Evolutionary conservation across 2,888 invertebrate genomes (phyloP), one percentile per base, ranked within the genome.

Genomic region (Dusona sp.): DNA sequence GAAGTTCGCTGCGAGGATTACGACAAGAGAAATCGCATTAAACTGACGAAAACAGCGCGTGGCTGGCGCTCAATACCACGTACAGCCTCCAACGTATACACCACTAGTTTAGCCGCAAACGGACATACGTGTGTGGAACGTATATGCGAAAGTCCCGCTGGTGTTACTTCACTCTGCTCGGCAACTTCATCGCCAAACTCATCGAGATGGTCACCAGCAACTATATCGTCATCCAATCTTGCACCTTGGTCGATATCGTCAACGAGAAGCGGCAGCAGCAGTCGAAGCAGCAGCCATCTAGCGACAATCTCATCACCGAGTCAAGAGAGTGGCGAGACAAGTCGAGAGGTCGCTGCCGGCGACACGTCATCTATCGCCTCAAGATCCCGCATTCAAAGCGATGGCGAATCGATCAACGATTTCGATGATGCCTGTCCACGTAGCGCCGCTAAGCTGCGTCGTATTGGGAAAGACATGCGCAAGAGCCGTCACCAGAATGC

Each of bases 1-100:
- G 97, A 97, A 94, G 97, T 98, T 91, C 96, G 96, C 94, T 97
- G 97, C 95, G 98, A 98, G 94, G 98, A 98, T 94, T 98, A 98
- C 95, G 98, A 98, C 95, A 96, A 97, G 94, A 95, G 97, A 85
- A 98, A 98, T 95, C 97, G 98, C 86, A 97, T 98, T 92, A 96
- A 97, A 91, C 95, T 98, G 93, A 97, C 97, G 90, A 97, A 97
- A 93, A 97, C 97, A 33, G 95, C 97, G 65, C 95, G 96, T 93
- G 97, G 98, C 91, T 98, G 98, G 98, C 96, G 97, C 85, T 97
- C 97, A 84, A 97, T 97, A 94, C 98, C 97, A 90, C 96, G 97
- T 91, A 97, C 97, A 74, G 97, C 97, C 93, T 91, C 92, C n/a
- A 94, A 92, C 88, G 88, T 92, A 13, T 93, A 93, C 78, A 88